Conservation (phyloP, 2,888 invertebrate genomes). For the Leptura quadrifasciata region DNA sequence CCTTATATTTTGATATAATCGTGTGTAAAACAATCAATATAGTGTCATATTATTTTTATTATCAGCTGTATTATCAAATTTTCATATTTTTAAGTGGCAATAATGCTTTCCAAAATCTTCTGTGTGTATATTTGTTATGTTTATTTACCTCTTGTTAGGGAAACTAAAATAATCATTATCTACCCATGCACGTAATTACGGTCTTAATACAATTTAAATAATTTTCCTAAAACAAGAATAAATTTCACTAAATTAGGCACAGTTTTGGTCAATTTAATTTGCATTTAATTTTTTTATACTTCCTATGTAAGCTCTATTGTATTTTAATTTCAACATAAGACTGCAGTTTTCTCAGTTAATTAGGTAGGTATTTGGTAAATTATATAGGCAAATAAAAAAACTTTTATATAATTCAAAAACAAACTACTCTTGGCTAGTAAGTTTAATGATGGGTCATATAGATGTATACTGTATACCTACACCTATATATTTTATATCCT, state of each 20-base stretch:
- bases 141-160: neutral
- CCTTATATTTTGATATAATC: conserved; percentile 15
- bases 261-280: conserved; percentile 12
- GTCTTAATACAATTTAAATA: neutral
- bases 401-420: neutral
- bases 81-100: neutral
- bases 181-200: conserved; percentile 1
- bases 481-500: too few species aligned
- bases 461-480: too few species aligned
- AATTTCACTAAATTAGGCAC: conserved; percentile 17
- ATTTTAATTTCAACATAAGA: conserved; percentile 27
- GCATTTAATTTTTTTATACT: neutral
- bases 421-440: neutral
- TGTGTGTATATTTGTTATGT: too few species aligned
- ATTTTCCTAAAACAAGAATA: conserved; percentile 8
- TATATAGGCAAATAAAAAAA: neutral
- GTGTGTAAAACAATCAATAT: conserved; percentile 26
- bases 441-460: neutral
- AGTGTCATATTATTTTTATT: conserved; percentile 22
- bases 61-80: conserved; percentile 27
- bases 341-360: conserved; percentile 17
- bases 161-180: neutral
- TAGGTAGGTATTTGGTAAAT: too few species aligned
- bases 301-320: conserved; percentile 31
- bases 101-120: neutral